Evolutionary conservation across 2,113 vertebrate species (phyloP), one percentile per base, ranked within the genome.

Genomic region (Psilopsiagon aurifrons): DNA sequence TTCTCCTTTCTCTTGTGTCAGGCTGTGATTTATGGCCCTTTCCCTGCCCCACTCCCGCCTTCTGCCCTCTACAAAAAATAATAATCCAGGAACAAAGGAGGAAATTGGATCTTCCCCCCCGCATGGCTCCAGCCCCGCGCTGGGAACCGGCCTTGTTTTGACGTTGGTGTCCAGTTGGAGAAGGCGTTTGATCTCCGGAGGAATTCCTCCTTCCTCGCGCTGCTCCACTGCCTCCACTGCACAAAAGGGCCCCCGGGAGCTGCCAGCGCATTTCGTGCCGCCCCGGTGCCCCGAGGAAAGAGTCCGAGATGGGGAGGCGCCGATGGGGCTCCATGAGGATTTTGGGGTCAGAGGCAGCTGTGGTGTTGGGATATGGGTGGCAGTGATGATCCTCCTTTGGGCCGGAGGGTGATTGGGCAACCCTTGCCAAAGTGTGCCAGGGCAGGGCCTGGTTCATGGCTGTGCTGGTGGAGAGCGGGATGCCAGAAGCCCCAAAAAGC

Each of bases 21-120:
- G 71, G 39, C 54, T 1, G 13, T 94, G 93, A 94, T 96, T 94
- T 96, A 96, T 89, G 81, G 93, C 93, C 93, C 77, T 88, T 83
- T 86, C 84, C 66, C 92, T 83, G 55, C 63, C 54, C 47, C 52
- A 25, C 81, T 64, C 85, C 70, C 44, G 31, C 77, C 80, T 41
- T 67, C 49, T 90, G 8, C 62, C 86, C 92, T 69, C 91, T 68
- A 82, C 77, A n/a, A 81, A 74, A 86, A 94, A 95, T 90, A 90
- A 89, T 93, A 84, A 91, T 88, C 88, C 71, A 77, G 87, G 87
- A 85, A 94, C 86, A 95, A 97, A 96, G 94, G 92, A 85, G 69
- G 86, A 95, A 94, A 97, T 90, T 37, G 80, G 96, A 95, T 94
- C 93, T 70, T 49, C 37, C 39, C 77, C 69, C 62, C 90, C 20